Conservation (phyloP, 2,113 vertebrate genomes). For the Oryzias melastigma region DNA sequence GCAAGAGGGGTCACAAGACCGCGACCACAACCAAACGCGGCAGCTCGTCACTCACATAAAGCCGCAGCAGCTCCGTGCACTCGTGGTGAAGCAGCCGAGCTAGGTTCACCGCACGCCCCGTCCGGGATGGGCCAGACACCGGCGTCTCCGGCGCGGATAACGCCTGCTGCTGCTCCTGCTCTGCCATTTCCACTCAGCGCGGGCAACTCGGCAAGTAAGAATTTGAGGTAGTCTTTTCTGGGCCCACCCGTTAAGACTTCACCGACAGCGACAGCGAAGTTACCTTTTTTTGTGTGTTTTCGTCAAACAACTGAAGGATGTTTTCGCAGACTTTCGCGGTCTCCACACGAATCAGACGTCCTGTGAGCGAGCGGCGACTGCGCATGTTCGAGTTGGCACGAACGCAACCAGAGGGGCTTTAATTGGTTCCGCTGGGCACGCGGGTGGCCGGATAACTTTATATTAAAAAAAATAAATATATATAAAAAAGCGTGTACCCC, state of each 20-base stretch:
- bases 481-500: too few relatives aligned
- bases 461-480: too few relatives aligned
- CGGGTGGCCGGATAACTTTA: not conserved
- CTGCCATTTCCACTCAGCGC: constrained; percentile 56
- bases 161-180: constrained; percentile 55
- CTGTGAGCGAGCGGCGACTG: constrained; percentile 3
- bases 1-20: not conserved
- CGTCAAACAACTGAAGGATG: too few relatives aligned
- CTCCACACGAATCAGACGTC: not conserved
- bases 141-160: constrained; percentile 33
- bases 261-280: too few relatives aligned
- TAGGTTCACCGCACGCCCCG: constrained; percentile 61
- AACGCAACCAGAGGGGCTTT: constrained; percentile 31
- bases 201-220: too few relatives aligned
- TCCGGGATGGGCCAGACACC: constrained; percentile 35
- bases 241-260: too few relatives aligned
- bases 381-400: constrained; percentile 30
- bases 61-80: constrained; percentile 63
- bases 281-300: too few relatives aligned
- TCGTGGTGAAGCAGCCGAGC: constrained; percentile 72
- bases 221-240: too few relatives aligned
- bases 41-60: constrained; percentile 72
- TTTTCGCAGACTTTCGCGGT: too few relatives aligned
- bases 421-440: constrained; percentile 60
- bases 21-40: not conserved